phyloP scores from a whole-genome alignment of 2,888 invertebrate species.

The Norana najaformis region DNA sequence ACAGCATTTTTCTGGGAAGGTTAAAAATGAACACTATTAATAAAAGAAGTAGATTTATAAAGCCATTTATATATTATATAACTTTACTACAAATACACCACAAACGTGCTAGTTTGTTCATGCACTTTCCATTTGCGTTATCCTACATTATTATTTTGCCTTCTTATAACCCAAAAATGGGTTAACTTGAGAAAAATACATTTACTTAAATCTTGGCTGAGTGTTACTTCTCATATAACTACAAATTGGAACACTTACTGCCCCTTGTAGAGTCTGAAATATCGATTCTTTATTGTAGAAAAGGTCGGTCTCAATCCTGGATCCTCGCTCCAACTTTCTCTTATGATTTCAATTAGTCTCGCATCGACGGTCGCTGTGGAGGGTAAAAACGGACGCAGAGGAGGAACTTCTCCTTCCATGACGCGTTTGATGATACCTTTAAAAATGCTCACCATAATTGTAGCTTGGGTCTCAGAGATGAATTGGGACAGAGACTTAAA shows the following conservation, averaged over 20 bases:
- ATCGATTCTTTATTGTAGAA: conserved; percentile 31
- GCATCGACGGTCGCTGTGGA: neutral
- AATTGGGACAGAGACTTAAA: no score
- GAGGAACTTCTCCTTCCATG: conserved; percentile 22
- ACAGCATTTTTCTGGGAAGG: no score
- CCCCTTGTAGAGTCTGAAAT: conserved; percentile 35
- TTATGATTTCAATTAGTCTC: conserved; percentile 65
- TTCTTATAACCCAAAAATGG: neutral
- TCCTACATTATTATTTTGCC: neutral
- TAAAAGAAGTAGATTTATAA: no score
- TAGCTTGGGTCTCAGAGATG: neutral
- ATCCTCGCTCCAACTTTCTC: conserved; percentile 91
- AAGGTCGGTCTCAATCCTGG: conserved; percentile 87
- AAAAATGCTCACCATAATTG: neutral
- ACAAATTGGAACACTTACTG: conserved; percentile 61
- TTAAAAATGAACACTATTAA: no score
- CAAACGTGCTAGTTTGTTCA: no score
- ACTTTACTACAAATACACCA: no score
- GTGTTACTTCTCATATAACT: neutral
- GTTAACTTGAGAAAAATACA: neutral
- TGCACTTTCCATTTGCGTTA: no score
- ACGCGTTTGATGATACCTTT: conserved; percentile 34
- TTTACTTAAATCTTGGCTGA: neutral
- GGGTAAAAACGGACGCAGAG: conserved; percentile 29
- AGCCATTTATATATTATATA: no score